Base-by-base conservation (phyloP, 2,888 invertebrate species). In the Nebria salina region DNA sequence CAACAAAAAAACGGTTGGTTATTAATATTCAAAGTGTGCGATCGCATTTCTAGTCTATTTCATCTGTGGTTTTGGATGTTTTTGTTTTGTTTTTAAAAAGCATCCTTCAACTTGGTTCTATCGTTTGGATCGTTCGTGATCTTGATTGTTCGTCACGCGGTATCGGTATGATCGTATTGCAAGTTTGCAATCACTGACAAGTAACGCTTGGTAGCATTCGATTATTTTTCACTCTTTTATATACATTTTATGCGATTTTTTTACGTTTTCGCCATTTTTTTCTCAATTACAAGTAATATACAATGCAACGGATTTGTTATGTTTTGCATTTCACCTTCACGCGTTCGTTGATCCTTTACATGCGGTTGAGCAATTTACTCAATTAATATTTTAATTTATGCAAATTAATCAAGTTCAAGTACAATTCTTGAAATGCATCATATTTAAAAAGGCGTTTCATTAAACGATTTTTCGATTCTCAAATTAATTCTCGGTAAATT, bases 11-110 rank as follows among this genome's bases (percentile, higher is more conserved):
- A 54, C 3, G 6, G 54, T 54, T 54, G 2, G 8, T 54, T 54
- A 54, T 54, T 54, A 54, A 54, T 54, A 54, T 54, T 54, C 54
- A 54, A 54, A 54, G 54, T 54, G 54, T 54, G 54, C 54, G 54
- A 54, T 54, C 54, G 54, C 2, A 54, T 54, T 54, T 54, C 54
- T 54, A 54, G 54, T 54, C 54, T 54, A 54, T 54, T 54, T 54
- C 54, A 54, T 13, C 54, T 54, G 54, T 54, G 54, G 54, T 7
- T 20, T 54, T 54, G 54, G 7, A 4, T 43, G 20, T 20, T 20
- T 20, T 7, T 2, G n/a, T n/a, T n/a, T n/a, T n/a, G n/a, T n/a
- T 7, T 54, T 54, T 54, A 2, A 34, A 34, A 34, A 2, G 11
- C 7, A 2, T 54, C 54, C 54, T 54, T 54, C 54, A 54, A 34